Evolutionary conservation across 2,888 invertebrate species (phyloP).

Genomic region (Chromoteleia sp.): DNA sequence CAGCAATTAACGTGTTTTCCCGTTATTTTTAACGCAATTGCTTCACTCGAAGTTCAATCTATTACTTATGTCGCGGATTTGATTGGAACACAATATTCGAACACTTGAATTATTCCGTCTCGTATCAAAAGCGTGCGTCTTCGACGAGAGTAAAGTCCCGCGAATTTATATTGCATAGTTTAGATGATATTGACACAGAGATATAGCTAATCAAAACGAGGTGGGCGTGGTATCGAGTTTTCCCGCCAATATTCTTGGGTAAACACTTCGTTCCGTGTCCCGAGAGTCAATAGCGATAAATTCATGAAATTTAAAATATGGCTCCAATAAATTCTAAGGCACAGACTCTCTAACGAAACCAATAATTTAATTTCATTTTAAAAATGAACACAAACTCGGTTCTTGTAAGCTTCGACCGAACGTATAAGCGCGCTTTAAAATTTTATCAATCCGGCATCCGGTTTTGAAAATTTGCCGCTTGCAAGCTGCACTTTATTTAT

Average conservation of each 20-base stretch:
- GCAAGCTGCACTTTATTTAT: no score
- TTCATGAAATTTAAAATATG: slow-evolving; percentile 43
- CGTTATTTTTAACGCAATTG: neutral
- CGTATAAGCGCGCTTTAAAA: slow-evolving; percentile 13
- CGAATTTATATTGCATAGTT: slow-evolving; percentile 49
- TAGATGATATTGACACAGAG: slow-evolving; percentile 43
- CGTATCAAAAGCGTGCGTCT: slow-evolving; percentile 24
- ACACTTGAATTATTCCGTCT: slow-evolving; percentile 28
- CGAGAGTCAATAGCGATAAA: slow-evolving; percentile 50
- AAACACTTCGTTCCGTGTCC: slow-evolving; percentile 30
- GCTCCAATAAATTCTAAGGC: slow-evolving; percentile 1
- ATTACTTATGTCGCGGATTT: slow-evolving; percentile 29
- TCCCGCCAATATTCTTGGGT: slow-evolving; percentile 44
- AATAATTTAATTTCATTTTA: slow-evolving; percentile 36
- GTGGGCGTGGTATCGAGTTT: slow-evolving; percentile 45
- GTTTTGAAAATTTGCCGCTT: no score
- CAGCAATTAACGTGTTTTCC: slow-evolving; percentile 2
- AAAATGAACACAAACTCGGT: slow-evolving; percentile 11
- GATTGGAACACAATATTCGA: slow-evolving; percentile 33
- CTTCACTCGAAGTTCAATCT: slow-evolving; percentile 15
- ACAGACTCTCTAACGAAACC: slow-evolving; percentile 27
- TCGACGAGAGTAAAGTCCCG: slow-evolving; percentile 9
- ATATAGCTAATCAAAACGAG: slow-evolving; percentile 53
- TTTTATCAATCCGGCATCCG: neutral
- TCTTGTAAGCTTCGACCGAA: slow-evolving; percentile 6